These are phyloP conservation scores for Tragopan temminckii DNA, from an alignment of 2,797 vertebrate species.

Conservation along the genomic window DNA sequence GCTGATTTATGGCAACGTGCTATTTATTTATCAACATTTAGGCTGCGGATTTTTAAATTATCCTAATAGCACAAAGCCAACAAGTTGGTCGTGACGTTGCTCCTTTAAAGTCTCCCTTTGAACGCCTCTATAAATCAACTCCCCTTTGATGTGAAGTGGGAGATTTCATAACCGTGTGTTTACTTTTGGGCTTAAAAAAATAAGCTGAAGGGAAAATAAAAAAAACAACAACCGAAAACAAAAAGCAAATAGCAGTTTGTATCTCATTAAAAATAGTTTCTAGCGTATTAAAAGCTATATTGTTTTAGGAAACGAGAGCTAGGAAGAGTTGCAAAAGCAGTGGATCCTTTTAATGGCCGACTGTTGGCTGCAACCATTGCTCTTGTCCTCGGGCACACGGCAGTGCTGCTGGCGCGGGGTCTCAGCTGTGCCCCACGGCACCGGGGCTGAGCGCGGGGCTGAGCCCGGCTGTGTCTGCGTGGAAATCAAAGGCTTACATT, in stretches of 20 bases:
- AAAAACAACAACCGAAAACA: neutral
- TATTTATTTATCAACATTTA: conserved; percentile 72
- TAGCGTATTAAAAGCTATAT: conserved; percentile 20
- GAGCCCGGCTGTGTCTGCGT: neutral
- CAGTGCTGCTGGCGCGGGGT: neutral
- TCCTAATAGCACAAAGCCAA: conserved; percentile 66
- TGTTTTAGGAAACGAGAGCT: conserved; percentile 63
- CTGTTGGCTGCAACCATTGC: neutral
- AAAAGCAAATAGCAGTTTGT: conserved; percentile 63
- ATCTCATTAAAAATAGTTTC: conserved; percentile 70
- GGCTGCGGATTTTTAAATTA: conserved; percentile 69
- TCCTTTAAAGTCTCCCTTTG: conserved; percentile 72
- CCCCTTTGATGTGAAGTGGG: conserved; percentile 72
- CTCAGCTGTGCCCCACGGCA: neutral
- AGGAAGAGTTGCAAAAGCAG: conserved; percentile 21
- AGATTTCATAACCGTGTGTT: conserved; percentile 66
- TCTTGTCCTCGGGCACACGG: neutral
- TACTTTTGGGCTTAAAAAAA: conserved; percentile 71
- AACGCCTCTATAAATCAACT: conserved; percentile 58
- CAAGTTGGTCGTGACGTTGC: conserved; percentile 68
- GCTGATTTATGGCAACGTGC: conserved; percentile 62
- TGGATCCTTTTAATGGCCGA: conserved; percentile 33
- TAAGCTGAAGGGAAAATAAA: conserved; percentile 70
- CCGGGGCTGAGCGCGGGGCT: neutral
- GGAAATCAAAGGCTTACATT: conserved; percentile 8